These are phyloP conservation scores for Cryptoblepharus egeriae DNA, from an alignment of 2,797 vertebrate species.

Conservation along the genomic window DNA sequence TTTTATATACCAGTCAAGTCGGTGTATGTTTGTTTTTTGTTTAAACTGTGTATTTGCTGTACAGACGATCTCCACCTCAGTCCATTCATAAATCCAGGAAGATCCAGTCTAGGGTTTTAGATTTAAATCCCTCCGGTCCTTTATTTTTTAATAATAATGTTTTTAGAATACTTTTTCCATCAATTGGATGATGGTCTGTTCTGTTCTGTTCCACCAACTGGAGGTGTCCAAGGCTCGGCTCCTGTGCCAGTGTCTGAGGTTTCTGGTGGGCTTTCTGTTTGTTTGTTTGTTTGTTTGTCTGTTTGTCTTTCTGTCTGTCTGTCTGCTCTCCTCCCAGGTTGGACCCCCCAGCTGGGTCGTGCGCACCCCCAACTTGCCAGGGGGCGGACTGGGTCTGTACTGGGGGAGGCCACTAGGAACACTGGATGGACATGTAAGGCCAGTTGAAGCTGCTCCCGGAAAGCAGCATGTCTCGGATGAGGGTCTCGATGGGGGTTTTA, in stretches of 20 bases:
- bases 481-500: conserved; percentile 99
- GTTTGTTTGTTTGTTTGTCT: too few relatives aligned
- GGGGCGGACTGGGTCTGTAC: conserved; percentile 48
- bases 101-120: conserved; percentile 75
- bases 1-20: conserved; percentile 94
- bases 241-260: conserved; percentile 55
- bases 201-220: conserved; percentile 65
- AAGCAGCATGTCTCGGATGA: conserved; percentile 99
- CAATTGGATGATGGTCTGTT: too few relatives aligned
- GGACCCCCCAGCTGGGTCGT: background rate
- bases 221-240: conserved; percentile 65
- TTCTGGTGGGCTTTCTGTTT: conserved; percentile 41
- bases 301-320: conserved; percentile 54
- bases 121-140: conserved; percentile 79
- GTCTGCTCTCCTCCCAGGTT: conserved; percentile 40
- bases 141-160: conserved; percentile 51
- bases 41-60: conserved; percentile 81
- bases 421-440: conserved; percentile 99
- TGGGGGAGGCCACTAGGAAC: conserved; percentile 81
- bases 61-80: conserved; percentile 95
- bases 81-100: conserved; percentile 87
- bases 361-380: background rate
- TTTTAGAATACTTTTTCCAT: conserved; percentile 34
- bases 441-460: conserved; percentile 99
- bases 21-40: conserved; percentile 79